Evolutionary conservation across 2,888 invertebrate species (phyloP).

Genomic region (Geophilus truncorum): DNA sequence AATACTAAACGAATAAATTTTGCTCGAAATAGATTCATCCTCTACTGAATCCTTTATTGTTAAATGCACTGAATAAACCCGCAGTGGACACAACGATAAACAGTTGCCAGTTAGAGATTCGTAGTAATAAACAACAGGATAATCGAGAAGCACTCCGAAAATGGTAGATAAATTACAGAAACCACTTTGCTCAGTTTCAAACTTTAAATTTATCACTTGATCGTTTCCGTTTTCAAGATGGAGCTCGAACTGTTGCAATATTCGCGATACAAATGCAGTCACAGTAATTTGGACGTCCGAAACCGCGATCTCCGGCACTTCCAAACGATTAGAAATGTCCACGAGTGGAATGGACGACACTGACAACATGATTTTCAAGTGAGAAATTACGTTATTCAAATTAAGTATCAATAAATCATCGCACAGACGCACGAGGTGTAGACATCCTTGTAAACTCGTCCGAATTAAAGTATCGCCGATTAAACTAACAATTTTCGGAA

Average conservation of each 20-base stretch:
- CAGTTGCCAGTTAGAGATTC: constrained; percentile 11
- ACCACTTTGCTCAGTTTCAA: neutral
- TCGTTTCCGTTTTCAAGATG: neutral
- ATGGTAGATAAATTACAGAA: constrained; percentile 44
- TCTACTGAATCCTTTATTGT: neutral
- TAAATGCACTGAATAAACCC: constrained; percentile 23
- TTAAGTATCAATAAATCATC: constrained; percentile 31
- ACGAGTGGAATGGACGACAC: neutral
- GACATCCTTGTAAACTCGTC: neutral
- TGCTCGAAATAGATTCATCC: neutral
- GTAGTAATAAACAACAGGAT: constrained; percentile 46
- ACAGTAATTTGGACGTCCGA: neutral
- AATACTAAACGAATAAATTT: constrained; percentile 34
- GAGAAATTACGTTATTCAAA: neutral
- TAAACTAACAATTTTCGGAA: constrained; percentile 35
- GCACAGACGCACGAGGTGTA: constrained; percentile 6
- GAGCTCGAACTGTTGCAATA: constrained; percentile 8
- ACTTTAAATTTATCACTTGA: neutral
- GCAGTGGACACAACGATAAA: constrained; percentile 22
- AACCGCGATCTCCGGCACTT: neutral
- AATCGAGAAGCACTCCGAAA: constrained; percentile 45
- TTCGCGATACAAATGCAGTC: neutral
- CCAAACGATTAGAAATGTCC: constrained; percentile 19
- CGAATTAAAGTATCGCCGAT: neutral
- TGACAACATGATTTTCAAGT: neutral